Evolutionary conservation across 1,140 invertebrate genomes (phyloP), one percentile per base, ranked within the genome.

Genomic region (Pararge aegeria): DNA sequence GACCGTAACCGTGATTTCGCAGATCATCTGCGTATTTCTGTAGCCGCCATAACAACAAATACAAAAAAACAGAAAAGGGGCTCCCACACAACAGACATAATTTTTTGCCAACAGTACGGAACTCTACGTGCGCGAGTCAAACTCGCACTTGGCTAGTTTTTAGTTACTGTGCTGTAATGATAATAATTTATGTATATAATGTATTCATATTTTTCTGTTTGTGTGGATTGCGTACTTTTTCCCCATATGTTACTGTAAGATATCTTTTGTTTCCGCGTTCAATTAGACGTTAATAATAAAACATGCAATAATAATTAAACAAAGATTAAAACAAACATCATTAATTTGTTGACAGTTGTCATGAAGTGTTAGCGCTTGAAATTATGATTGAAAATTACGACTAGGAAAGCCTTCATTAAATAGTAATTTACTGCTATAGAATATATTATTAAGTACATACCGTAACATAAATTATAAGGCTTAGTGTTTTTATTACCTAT

Each of bases 381-480:
- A 5, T 42, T 42, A 42, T 18, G 9, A 42, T 42, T 15, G 13
- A 16, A 42, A n/a, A 42, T 18, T 42, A 42, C 13, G 16, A 18
- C 16, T 16, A 18, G 38, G 13, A 42, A 42, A 42, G 38, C 13
- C 13, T 42, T 18, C 13, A 42, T 42, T 16, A 42, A 42, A 42
- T 18, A 42, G 15, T 18, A 42, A 42, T 18, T 42, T 18, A 42
- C 2, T 16, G 13, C 16, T 42, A 18, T 15, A 42, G 6, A 42
- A 42, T 42, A 42, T 15, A 5, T 42, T n/a, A n/a, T n/a, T n/a
- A 10, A 42, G 5, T 16, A 16, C 6, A 42, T 42, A 42, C 16
- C 38, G n/a, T 42, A 16, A 7, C 38, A 42, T 42, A 42, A 42
- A 18, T 42, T 42, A 42, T 34, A 12, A 12, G n/a, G 30, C 30